Percentiles rank a stretch among this genome's conserved stretches.
Conservation (phyloP, 2,888 invertebrate species). For the Melinopterus prodromus region DNA sequence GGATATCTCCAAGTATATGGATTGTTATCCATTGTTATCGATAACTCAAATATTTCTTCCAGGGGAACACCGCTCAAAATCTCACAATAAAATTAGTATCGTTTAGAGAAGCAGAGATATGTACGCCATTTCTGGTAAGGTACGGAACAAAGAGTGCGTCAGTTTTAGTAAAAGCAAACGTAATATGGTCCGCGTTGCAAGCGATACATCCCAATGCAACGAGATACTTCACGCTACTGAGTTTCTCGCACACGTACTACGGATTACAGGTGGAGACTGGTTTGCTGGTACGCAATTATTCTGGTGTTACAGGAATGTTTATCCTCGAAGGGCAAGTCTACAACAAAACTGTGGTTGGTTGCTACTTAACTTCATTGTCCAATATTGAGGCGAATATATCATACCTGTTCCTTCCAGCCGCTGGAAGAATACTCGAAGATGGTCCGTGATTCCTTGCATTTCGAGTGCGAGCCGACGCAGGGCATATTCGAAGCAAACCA, state of each 20-base stretch:
- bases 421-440: background rate
- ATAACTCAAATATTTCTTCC: background rate
- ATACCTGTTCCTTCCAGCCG: background rate
- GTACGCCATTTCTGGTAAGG: background rate
- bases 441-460: background rate
- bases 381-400: background rate
- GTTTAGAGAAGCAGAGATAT: background rate
- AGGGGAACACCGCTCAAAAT: background rate
- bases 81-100: background rate
- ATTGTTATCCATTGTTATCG: too few relatives aligned
- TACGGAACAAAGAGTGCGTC: background rate
- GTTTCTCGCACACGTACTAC: background rate
- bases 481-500: background rate
- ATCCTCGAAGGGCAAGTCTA: background rate
- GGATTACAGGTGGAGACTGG: background rate
- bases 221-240: background rate
- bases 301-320: background rate
- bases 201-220: background rate
- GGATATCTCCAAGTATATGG: slow-evolving; percentile 28
- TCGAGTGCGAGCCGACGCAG: background rate
- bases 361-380: background rate
- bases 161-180: background rate
- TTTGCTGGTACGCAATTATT: background rate
- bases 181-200: background rate
- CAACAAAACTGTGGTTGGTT: background rate